Evolutionary conservation across 2,113 vertebrate genomes (phyloP), one percentile per base, ranked within the genome.

Genomic region (Pseudorectes ferrugineus): DNA sequence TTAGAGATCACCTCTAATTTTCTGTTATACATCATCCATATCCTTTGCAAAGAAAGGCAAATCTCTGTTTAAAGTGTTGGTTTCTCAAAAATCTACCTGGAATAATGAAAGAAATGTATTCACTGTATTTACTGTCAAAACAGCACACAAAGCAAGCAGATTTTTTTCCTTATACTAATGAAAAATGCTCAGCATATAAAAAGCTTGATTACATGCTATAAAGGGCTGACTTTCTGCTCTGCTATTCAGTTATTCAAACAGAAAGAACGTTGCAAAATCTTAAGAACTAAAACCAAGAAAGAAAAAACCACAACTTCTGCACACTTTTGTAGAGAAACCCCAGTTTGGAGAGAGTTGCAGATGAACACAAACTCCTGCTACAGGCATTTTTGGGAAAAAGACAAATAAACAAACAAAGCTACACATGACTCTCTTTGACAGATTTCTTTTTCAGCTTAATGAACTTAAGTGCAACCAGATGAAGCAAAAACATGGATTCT

Each of bases 171-270:
- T 85, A 33, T 72, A 68, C 78, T 52, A 66, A 96, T 89, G 89
- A 97, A 92, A 96, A 97, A 96, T 85, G 82, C 91, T 95, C 93
- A 97, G 88, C 92, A 72, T 92, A 94, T 65, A 93, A 96, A 94
- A 93, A 97, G 77, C 75, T 97, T 97, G 98, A 97, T 97, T 97
- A 85, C 70, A 94, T 73, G 84, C 86, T 92, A 66, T 96, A 92
- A 95, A 81, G 93, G 93, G 71, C 92, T 97, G 85, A 91, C 48
- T 95, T 96, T 96, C 91, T 97, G 93, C 92, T 97, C 96, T 97
- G 88, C 80, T 93, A 54, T 89, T 97, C 95, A 96, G 68, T 58
- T 63, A 48, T 96, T 97, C 95, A 97, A 93, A 92, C 85, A 92
- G 95, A 95, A 95, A 95, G 75, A 96, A 76, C 10, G 17, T 51